Evolutionary conservation across 2,797 vertebrate species (phyloP).

Genomic region (Fringilla coelebs): DNA sequence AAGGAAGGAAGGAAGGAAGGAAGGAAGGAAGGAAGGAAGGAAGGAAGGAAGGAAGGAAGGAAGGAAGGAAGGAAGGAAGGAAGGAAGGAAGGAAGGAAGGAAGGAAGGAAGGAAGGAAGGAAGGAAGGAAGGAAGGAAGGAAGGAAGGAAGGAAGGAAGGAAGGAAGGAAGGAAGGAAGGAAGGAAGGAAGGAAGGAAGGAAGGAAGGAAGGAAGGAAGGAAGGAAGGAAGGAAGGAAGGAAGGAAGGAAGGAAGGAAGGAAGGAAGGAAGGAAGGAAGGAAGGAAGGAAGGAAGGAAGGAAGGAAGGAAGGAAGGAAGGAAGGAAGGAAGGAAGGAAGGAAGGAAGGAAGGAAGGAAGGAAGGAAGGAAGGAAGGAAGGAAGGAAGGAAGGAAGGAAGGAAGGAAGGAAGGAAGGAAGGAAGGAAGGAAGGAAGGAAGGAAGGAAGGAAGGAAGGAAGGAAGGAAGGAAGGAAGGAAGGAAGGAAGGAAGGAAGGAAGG

Average conservation of each 20-base stretch:
- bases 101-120: background rate
- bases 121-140: background rate
- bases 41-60: background rate
- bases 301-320: background rate
- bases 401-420: background rate
- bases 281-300: background rate
- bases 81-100: background rate
- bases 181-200: background rate
- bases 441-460: background rate
- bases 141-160: background rate
- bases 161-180: background rate
- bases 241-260: background rate
- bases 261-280: background rate
- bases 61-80: background rate
- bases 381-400: background rate
- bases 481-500: background rate
- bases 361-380: background rate
- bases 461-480: background rate
- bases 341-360: background rate
- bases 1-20: background rate
- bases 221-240: background rate
- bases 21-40: background rate
- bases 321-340: background rate
- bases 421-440: background rate
- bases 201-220: background rate